Conservation (phyloP, 2,888 invertebrate species). For the Yponomeuta cagnagella region DNA sequence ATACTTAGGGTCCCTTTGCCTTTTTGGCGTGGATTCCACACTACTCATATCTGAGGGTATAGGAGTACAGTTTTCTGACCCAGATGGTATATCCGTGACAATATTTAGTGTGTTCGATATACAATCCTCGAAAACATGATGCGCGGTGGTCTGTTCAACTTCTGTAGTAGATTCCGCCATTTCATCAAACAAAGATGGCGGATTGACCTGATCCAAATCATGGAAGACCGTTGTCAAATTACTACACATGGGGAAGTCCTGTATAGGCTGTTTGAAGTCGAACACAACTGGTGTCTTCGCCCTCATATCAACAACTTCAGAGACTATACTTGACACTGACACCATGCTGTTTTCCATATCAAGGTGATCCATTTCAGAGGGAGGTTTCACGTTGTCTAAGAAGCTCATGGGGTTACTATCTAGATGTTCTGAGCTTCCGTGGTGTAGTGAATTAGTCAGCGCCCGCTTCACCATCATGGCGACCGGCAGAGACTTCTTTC, state of each 20-base stretch:
- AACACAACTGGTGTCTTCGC: conserved; percentile 68
- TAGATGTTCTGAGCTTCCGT: conserved; percentile 78
- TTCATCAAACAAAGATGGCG: conserved; percentile 83
- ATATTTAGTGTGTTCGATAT: conserved; percentile 69
- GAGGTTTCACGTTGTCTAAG: conserved; percentile 88
- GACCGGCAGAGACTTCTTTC: conserved; percentile 83
- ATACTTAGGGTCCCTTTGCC: conserved; percentile 61
- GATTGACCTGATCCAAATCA: conserved; percentile 82
- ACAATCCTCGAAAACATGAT: conserved; percentile 78
- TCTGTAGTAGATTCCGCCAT: conserved; percentile 78
- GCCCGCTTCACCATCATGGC: conserved; percentile 84
- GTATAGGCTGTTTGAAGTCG: conserved; percentile 74
- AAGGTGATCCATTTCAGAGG: conserved; percentile 85
- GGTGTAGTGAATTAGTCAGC: conserved; percentile 72
- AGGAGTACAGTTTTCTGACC: conserved; percentile 75
- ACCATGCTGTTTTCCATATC: conserved; percentile 90
- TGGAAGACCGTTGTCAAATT: conserved; percentile 64
- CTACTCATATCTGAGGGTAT: conserved; percentile 83
- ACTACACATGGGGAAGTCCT: conserved; percentile 62
- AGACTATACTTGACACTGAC: conserved; percentile 88
- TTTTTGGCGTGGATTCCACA: conserved; percentile 85
- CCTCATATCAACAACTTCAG: conserved; percentile 81
- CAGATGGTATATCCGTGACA: conserved; percentile 73
- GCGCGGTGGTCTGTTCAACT: conserved; percentile 63
- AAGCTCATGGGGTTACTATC: conserved; percentile 78